Base-by-base conservation (phyloP, 2,888 invertebrate genomes). In the Hydroisotoma schaefferi region DNA sequence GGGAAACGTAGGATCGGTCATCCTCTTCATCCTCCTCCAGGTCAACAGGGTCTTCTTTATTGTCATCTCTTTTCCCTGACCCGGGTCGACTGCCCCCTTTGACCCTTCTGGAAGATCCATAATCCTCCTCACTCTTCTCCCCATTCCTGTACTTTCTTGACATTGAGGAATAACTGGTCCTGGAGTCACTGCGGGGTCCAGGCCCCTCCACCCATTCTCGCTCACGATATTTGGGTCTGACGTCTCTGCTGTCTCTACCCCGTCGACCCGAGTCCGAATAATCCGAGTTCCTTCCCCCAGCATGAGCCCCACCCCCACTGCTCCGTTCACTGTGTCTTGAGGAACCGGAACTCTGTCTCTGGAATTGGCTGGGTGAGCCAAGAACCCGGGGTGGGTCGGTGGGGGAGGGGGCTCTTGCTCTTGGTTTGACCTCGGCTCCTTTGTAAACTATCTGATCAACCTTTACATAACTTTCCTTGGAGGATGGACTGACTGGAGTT, bases 291-390 rank as follows among this genome's bases (percentile, higher is more conserved):
- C 57, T 59, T n/a, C 68, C 67, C 3, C 29, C 49, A 38, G 44
- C 46, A 8, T 25, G 23, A 27, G 10, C n/a, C 4, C 49, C 49
- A 18, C 53, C 63, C 6, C 59, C 61, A 54, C 60, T 29, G 51
- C 68, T 68, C 40, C 61, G 56, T 18, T 63, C 63, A 54, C 66
- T 66, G 43, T 72, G 72, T 43, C 67, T 66, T 15, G 69, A 69
- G 4, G 72, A 72, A 5, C 72, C 70, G n/a, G 70, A 70, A 51
- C 70, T 70, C 57, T 72, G 72, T 25, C 72, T 53, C 23, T 62
- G 63, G 51, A 70, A 70, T n/a, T 61, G 64, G 23, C 57, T 59
- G 10, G 56, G 51, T n/a, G n/a, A n/a, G n/a, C n/a, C n/a, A n/a
- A n/a, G n/a, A n/a, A n/a, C n/a, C n/a, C n/a, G n/a, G 0, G 63